phyloP scores from a whole-genome alignment of 2,888 invertebrate species.

The Hirtodrosophila histrioides region DNA sequence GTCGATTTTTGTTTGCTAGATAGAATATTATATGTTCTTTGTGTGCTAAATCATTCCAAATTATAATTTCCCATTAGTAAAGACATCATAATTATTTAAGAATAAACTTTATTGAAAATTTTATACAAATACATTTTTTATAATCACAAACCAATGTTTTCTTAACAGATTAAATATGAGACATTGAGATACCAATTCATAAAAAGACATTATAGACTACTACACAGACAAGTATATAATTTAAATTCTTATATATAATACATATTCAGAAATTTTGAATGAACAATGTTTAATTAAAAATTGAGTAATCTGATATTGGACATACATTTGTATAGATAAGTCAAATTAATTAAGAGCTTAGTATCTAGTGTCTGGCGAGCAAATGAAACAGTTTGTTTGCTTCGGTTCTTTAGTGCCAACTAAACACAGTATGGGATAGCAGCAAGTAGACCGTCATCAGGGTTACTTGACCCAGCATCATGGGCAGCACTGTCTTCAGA shows the following conservation, averaged over 20 bases:
- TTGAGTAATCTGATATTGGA: no score
- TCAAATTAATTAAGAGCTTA: background rate
- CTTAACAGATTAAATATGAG: background rate
- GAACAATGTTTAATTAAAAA: no score
- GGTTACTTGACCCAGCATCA: conserved; percentile 90
- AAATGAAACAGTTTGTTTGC: background rate
- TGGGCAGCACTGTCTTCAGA: conserved; percentile 93
- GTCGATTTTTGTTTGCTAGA: no score
- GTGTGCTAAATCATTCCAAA: no score
- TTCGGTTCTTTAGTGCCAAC: conserved; percentile 68
- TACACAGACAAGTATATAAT: conserved; percentile 6
- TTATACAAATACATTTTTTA: conserved; percentile 6
- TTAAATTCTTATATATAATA: background rate
- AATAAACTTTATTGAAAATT: conserved; percentile 1
- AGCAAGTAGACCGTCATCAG: conserved; percentile 89
- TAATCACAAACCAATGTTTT: conserved; percentile 21
- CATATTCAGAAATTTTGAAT: no score
- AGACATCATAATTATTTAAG: background rate
- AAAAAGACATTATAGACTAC: background rate
- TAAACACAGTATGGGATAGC: conserved; percentile 88
- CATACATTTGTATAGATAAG: background rate
- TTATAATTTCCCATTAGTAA: no score
- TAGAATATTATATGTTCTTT: no score
- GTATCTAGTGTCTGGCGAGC: no score
- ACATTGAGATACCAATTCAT: background rate